A percentile compares a stretch with the other conserved stretches of the same genome.
These are phyloP conservation scores for Pampus argenteus DNA, from an alignment of 2,797 vertebrate species.

Conservation along the genomic window DNA sequence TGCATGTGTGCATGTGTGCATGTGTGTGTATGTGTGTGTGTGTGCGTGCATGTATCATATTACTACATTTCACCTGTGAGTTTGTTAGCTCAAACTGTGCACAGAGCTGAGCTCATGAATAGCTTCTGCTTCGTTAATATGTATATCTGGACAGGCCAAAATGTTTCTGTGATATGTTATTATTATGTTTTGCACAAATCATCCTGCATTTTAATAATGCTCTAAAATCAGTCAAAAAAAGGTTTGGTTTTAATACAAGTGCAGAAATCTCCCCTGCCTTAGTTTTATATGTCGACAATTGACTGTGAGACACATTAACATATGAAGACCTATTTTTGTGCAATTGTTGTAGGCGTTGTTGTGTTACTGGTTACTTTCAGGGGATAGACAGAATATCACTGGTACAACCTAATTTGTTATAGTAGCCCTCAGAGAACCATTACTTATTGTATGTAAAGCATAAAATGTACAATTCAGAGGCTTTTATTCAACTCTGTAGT, in stretches of 20 bases:
- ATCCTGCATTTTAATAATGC: no score
- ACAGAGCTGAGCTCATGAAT: constrained; percentile 16
- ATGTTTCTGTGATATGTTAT: not conserved
- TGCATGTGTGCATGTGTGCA: not conserved
- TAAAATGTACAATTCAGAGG: not conserved
- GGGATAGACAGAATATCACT: constrained; percentile 1
- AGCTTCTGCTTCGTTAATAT: not conserved
- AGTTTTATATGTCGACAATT: not conserved
- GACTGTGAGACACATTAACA: not conserved
- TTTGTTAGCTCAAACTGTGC: constrained; percentile 11
- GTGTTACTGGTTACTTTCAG: constrained; percentile 5
- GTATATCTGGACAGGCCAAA: not conserved
- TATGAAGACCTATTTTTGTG: not conserved
- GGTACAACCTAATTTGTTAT: not conserved
- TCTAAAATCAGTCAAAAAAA: no score
- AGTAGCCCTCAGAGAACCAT: not conserved
- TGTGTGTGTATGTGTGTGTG: constrained; percentile 4
- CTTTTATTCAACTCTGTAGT: not conserved
- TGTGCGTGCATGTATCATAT: constrained; percentile 37
- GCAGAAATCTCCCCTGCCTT: no score
- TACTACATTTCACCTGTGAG: constrained; percentile 39
- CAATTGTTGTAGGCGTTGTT: not conserved
- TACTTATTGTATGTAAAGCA: not conserved
- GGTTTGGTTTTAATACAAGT: not conserved
- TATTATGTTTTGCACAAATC: not conserved